Evolutionary conservation across 2,888 invertebrate genomes (phyloP).

Genomic region (Chaitophorus viminalis): DNA sequence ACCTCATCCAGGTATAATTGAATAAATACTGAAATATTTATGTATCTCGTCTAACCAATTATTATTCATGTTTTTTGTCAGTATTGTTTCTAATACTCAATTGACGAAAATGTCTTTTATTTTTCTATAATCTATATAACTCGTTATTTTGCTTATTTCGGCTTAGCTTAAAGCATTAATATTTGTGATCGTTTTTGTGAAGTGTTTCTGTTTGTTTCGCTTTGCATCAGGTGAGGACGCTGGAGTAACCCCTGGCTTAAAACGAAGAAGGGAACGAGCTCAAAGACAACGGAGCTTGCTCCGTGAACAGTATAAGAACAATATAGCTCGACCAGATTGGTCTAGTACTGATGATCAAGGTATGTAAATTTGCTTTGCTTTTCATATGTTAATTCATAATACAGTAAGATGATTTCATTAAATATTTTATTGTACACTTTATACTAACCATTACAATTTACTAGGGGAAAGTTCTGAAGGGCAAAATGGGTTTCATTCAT

Average conservation of each 20-base stretch:
- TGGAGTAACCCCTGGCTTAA: constrained; percentile 83
- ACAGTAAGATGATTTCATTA: background rate
- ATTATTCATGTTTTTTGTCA: constrained; percentile 17
- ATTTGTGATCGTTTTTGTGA: constrained; percentile 51
- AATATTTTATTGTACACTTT: background rate
- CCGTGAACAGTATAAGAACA: constrained; percentile 79
- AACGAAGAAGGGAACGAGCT: constrained; percentile 78
- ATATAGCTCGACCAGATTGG: constrained; percentile 59
- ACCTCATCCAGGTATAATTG: constrained; percentile 41
- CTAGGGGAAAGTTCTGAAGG: constrained; percentile 53
- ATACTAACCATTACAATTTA: background rate
- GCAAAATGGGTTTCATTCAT: constrained; percentile 35
- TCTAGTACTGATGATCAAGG: constrained; percentile 63
- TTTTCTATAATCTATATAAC: background rate
- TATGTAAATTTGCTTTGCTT: constrained; percentile 29
- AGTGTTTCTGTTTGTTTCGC: constrained; percentile 52
- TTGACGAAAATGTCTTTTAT: background rate
- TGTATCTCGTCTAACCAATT: background rate
- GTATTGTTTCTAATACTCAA: constrained; percentile 5
- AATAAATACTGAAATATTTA: constrained; percentile 14
- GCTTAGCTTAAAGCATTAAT: constrained; percentile 47
- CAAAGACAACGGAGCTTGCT: constrained; percentile 87
- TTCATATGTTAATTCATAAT: background rate
- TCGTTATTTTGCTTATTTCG: constrained; percentile 17
- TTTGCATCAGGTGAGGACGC: constrained; percentile 69